Evolutionary conservation across 2,797 vertebrate species (phyloP), one percentile per base, ranked within the genome.

Genomic region (Phoxinus dragarum): DNA sequence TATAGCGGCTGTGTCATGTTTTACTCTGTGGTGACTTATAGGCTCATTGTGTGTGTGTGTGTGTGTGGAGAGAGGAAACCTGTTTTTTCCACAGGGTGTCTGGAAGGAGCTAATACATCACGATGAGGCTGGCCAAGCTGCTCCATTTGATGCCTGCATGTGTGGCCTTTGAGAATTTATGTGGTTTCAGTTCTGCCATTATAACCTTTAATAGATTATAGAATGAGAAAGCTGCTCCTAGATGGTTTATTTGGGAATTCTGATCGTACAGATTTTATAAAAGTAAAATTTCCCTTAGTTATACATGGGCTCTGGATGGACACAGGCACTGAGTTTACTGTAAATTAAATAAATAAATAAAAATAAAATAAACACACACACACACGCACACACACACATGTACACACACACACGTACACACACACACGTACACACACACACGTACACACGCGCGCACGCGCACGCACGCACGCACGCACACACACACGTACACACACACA

Each of bases 81-180:
- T 77, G 66, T 84, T 84, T 84, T 80, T 85, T 72, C 76, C 83
- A 61, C 83, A 79, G 76, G 83, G 83, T 85, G 83, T 85, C 84
- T 86, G 82, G 78, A 85, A 86, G 73, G 67, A 85, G 31, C 72
- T 81, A 52, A 80, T 81, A 71, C 71, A 84, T 84, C 81, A 86
- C 36, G 68, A 77, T 75, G 64, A 82, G 69, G 40, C 36, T 83
- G 17, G 56, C 61, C 56, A 38, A 85, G 47, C 81, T 54, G 72
- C 76, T 76, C 76, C 34, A 21, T 86, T 86, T 84, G 75, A 84
- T 71, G 75, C 66, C 40, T n/a, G 83, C 66, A 79, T 84, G 75
- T 79, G 83, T 79, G 75, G 38, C 75, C 68, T 79, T n/a, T 71
- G 54, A 79, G 27, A 71, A 71, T 78, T 61, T 69, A 34, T 77